These are phyloP conservation scores for Philonicus albiceps DNA, from an alignment of 2,888 invertebrate species.

Conservation along the genomic window DNA sequence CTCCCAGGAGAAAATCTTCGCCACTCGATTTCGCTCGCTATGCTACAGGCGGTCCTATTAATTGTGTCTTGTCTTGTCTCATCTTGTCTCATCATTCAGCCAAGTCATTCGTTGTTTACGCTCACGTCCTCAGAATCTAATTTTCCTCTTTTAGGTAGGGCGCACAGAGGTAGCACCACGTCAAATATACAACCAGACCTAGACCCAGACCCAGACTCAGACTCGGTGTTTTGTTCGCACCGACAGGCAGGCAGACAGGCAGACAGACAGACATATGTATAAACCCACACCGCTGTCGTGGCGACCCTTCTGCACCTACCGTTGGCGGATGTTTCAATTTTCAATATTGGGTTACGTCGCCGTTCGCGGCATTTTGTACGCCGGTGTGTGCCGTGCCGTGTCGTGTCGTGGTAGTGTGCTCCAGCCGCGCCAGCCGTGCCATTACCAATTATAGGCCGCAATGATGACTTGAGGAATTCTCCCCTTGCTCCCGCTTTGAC, in stretches of 20 bases:
- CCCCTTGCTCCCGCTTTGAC: neutral
- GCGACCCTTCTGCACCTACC: neutral
- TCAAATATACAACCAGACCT: neutral
- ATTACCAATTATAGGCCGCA: slow-evolving; percentile 38
- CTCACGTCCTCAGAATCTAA: slow-evolving; percentile 42
- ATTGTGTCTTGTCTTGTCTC: slow-evolving; percentile 37
- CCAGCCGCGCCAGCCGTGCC: neutral
- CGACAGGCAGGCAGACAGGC: neutral
- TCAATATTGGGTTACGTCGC: slow-evolving; percentile 30
- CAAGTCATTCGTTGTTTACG: slow-evolving; percentile 35
- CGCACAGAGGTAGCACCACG: neutral
- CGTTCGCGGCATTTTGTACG: neutral
- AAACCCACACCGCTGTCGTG: neutral
- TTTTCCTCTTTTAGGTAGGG: slow-evolving; percentile 20
- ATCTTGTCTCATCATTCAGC: slow-evolving; percentile 34
- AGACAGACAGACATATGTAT: neutral
- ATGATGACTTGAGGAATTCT: slow-evolving; percentile 31
- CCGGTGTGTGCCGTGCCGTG: neutral
- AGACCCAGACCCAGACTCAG: neutral
- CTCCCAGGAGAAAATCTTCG: neutral
- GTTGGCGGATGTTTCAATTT: slow-evolving; percentile 41
- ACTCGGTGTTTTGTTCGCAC: neutral
- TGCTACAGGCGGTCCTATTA: neutral
- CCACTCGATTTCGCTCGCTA: neutral
- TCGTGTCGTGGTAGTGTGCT: neutral